Evolutionary conservation across 2,113 vertebrate genomes (phyloP).

Genomic region (Xyrauchen texanus): DNA sequence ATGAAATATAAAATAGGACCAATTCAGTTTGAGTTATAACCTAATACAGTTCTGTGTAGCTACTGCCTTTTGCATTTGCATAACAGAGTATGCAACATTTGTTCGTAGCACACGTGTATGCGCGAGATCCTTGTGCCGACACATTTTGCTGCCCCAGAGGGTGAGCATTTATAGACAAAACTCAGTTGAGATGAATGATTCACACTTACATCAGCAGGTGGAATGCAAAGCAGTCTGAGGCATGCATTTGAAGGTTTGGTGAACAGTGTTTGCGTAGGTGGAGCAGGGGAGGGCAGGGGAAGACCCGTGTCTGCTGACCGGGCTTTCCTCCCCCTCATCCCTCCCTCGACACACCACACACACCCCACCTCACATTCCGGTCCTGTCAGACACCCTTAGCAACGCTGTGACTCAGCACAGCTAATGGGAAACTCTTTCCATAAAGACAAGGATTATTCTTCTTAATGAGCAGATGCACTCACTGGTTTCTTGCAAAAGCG

Average conservation of each 20-base stretch:
- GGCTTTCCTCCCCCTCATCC: conserved; percentile 41
- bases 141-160: not conserved
- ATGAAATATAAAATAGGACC: no score
- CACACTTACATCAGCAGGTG: conserved; percentile 63
- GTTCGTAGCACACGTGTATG: no score
- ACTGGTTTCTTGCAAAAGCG: conserved; percentile 39
- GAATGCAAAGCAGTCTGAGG: conserved; percentile 63
- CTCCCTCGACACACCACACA: no score
- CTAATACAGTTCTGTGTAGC: no score
- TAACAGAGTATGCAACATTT: no score
- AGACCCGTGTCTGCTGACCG: conserved; percentile 53
- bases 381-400: conserved; percentile 66
- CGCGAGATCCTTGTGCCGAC: not conserved
- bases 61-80: no score
- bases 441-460: conserved; percentile 57
- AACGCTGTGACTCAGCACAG: conserved; percentile 60
- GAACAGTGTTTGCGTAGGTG: conserved; percentile 50
- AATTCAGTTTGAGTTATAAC: no score
- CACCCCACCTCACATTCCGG: conserved; percentile 51
- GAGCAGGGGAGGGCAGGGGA: conserved; percentile 47
- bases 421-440: conserved; percentile 75
- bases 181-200: conserved; percentile 51
- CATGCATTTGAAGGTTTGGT: not conserved
- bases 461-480: conserved; percentile 47
- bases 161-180: conserved; percentile 60